phyloP scores from a whole-genome alignment of 2,113 vertebrate genomes.

The Chionis minor region DNA sequence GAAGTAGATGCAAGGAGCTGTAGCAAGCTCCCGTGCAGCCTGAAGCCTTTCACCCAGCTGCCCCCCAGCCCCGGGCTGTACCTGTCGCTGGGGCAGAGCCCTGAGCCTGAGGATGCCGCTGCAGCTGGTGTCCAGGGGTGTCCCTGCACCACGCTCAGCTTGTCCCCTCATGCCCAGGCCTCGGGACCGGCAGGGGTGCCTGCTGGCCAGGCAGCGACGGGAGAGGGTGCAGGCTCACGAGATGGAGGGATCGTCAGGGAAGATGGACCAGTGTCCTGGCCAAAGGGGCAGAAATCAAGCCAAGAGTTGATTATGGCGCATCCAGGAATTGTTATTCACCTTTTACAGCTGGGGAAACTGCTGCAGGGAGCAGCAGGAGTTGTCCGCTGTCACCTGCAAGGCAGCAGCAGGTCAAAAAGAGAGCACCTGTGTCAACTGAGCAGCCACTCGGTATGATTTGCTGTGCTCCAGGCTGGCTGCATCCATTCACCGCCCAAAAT shows the following conservation, averaged over 20 bases:
- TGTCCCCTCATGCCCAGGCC: neutral
- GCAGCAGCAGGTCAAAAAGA: neutral
- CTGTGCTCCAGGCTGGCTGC: neutral
- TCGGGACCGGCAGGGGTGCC: neutral
- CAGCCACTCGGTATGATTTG: neutral
- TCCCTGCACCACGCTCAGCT: fast-evolving
- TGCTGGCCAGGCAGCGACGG: neutral
- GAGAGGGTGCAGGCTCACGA: neutral
- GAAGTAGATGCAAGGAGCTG: neutral
- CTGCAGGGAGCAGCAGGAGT: neutral
- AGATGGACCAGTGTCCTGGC: neutral
- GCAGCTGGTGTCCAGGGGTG: neutral
- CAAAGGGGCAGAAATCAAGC: neutral
- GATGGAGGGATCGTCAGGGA: neutral
- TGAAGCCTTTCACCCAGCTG: neutral
- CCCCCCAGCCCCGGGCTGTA: neutral
- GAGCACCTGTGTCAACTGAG: neutral
- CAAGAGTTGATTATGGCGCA: neutral
- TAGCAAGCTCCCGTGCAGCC: neutral
- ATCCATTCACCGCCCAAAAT: neutral
- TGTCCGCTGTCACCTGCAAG: neutral
- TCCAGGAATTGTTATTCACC: neutral
- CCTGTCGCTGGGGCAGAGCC: neutral
- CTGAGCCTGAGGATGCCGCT: neutral
- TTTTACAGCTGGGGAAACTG: neutral